Percentiles rank a stretch among this genome's conserved stretches.
These are phyloP conservation scores for Anniella stebbinsi DNA, from an alignment of 2,797 vertebrate genomes.

Conservation along the genomic window DNA sequence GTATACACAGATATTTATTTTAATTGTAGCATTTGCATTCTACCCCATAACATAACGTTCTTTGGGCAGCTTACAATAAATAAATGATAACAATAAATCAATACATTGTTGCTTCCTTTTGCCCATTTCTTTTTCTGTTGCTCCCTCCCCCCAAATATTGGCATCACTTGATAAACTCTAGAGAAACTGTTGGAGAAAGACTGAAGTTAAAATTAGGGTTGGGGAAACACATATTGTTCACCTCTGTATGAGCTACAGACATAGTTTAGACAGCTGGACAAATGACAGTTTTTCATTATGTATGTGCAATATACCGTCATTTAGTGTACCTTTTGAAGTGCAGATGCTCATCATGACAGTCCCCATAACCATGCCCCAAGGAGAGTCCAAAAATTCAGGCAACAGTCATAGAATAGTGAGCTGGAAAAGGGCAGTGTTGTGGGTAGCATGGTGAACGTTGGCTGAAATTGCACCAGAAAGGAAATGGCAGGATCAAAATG, in stretches of 20 bases:
- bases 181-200: not conserved
- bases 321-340: not conserved
- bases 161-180: not conserved
- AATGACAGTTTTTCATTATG: not conserved
- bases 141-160: not conserved
- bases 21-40: not conserved
- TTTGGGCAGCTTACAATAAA: not conserved
- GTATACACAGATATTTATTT: not conserved
- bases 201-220: not conserved
- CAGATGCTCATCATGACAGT: no score
- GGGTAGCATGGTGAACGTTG: no score
- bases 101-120: not conserved
- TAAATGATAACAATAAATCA: not conserved
- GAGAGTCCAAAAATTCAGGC: no score
- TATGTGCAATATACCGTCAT: not conserved
- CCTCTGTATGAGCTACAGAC: not conserved
- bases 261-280: not conserved
- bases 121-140: not conserved
- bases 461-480: no score
- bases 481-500: no score
- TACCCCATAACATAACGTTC: not conserved
- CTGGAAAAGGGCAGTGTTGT: no score
- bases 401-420: no score
- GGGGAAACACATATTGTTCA: not conserved
- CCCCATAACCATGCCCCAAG: no score